Base-by-base conservation (phyloP, 2,113 vertebrate species). In the Panurus biarmicus region DNA sequence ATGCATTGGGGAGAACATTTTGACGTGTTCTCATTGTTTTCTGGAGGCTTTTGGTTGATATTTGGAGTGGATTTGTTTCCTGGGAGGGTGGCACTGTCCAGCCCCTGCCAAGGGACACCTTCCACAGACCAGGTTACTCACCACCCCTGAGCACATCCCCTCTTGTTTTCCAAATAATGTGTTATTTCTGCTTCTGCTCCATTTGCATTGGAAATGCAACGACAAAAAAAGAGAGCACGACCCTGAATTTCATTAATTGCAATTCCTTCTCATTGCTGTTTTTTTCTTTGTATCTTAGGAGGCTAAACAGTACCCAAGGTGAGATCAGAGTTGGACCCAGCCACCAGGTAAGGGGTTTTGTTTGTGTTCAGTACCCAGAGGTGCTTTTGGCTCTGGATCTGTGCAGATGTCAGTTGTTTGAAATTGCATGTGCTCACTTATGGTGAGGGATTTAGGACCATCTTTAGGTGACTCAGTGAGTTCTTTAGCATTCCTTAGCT, bases 291-390 rank as follows among this genome's bases (percentile, higher is more conserved):
- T 24, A 2, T 89, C 42, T 62, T 97, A 99, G 99, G 98, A 98
- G 99, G 98, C 97, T 99, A 85, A 99, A 99, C 98, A 99, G 99
- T 96, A 99, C 99, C 89, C 99, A 99, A 85, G 99, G 99, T 75
- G 99, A 99, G 96, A 99, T 99, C 97, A 98, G 99, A 95, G 99
- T 99, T 83, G 99, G 99, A 85, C 99, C 99, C 76, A 99, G 99
- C 96, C 99, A 99, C 94, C 99, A 99, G 98, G 99, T 99, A 98
- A 98, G 79, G 53, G 16, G 4, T 67, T 84, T 89, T 67, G 31
- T 45, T 87, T 8, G 7, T 70, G 6, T 35, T 85, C 33, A 8
- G 1, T 26, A 22, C 2, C 56, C 38, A 33, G 62, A 33, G 50
- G 0, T 19, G 71, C 13, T 85, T 64, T 45, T 70, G 26, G 67